phyloP scores from a whole-genome alignment of 2,797 vertebrate genomes.

The Cossypha dichroa region DNA sequence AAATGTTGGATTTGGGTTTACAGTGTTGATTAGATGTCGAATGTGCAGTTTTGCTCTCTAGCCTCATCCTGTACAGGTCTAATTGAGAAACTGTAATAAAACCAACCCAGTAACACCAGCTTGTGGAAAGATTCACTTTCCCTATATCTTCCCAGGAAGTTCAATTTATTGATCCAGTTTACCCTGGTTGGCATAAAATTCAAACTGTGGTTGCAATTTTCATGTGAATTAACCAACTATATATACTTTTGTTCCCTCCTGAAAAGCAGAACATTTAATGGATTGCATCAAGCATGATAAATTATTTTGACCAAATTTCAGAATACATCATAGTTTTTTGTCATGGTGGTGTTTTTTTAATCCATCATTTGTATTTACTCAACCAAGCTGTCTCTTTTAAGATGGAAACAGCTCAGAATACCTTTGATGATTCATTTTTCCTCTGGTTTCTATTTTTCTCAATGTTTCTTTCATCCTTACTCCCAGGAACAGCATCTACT shows the following conservation, averaged over 20 bases:
- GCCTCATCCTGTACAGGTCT: background rate
- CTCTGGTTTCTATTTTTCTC: background rate
- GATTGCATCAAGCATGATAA: background rate
- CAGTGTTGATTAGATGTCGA: background rate
- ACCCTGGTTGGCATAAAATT: background rate
- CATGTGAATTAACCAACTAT: background rate
- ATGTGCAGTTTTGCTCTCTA: background rate
- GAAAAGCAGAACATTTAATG: background rate
- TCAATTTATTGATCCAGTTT: background rate
- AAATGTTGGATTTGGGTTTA: background rate
- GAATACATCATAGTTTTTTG: accelerated
- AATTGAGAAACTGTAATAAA: background rate
- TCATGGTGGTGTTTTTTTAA: background rate
- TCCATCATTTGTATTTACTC: background rate
- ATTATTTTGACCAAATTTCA: background rate
- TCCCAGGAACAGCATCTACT: background rate
- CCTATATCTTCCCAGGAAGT: background rate
- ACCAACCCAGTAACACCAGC: background rate
- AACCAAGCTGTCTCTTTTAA: background rate
- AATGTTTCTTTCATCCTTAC: background rate
- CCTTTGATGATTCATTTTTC: background rate
- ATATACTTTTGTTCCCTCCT: background rate
- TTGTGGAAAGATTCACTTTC: background rate
- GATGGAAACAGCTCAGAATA: accelerated
- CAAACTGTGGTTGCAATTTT: background rate